Evolutionary conservation across 1,140 invertebrate genomes (phyloP).

Genomic region (Cherax destructor): DNA sequence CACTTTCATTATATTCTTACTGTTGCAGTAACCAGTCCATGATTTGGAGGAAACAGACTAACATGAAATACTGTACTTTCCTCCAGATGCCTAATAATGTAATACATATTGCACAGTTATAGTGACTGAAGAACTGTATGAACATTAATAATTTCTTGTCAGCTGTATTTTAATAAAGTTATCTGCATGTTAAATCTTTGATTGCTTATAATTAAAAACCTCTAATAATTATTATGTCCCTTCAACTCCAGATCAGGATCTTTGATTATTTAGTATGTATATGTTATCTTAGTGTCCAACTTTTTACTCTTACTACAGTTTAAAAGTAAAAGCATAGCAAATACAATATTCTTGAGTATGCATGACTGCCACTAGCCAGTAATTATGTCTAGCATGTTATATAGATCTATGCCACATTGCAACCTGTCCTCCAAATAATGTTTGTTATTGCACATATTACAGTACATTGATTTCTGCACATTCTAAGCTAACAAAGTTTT

Average conservation of each 20-base stretch:
- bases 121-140: background rate
- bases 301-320: background rate
- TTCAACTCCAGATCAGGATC: background rate
- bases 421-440: too few relatives aligned
- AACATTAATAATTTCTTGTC: background rate
- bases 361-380: background rate
- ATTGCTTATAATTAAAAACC: background rate
- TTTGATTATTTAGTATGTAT: background rate
- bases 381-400: background rate
- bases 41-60: too few relatives aligned
- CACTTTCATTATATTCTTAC: background rate
- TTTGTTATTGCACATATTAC: too few relatives aligned
- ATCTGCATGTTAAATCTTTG: background rate
- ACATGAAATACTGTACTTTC: background rate
- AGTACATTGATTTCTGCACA: too few relatives aligned
- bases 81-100: background rate
- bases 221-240: background rate
- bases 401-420: background rate
- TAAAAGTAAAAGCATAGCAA: background rate
- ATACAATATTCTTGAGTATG: background rate
- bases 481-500: too few relatives aligned
- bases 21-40: too few relatives aligned
- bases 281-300: background rate
- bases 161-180: background rate
- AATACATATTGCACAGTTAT: background rate